Evolutionary conservation across 1,140 invertebrate genomes (phyloP).

Genomic region (Nasonia giraulti): DNA sequence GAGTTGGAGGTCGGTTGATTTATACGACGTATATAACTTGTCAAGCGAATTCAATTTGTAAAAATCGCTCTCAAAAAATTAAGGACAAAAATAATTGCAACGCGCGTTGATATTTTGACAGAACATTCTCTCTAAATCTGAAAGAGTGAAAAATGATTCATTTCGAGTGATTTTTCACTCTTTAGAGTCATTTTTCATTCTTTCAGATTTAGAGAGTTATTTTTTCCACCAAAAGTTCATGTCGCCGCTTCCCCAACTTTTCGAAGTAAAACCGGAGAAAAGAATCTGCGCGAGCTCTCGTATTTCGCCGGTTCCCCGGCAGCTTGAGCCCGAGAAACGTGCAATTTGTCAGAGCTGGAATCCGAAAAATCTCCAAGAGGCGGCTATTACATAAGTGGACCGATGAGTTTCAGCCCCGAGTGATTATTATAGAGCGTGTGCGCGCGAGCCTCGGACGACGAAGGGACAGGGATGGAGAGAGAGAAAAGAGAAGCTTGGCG

Average conservation of each 20-base stretch:
- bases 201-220: too few species aligned
- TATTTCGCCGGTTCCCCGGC: background rate
- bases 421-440: conserved; percentile 35
- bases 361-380: conserved; percentile 46
- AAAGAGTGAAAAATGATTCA: too few species aligned
- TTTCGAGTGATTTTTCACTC: too few species aligned
- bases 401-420: conserved; percentile 43
- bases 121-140: too few species aligned
- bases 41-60: too few species aligned
- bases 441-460: background rate
- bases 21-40: too few species aligned
- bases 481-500: background rate
- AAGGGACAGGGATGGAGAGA: background rate
- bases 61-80: too few species aligned
- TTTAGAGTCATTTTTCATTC: too few species aligned
- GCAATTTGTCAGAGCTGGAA: conserved; percentile 49
- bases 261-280: background rate
- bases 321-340: conserved; percentile 21
- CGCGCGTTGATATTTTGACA: too few species aligned
- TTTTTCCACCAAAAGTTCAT: too few species aligned
- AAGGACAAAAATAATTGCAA: too few species aligned
- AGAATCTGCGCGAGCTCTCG: background rate
- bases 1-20: background rate
- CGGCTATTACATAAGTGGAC: conserved; percentile 51
- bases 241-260: background rate